Conservation (phyloP, 2,797 vertebrate genomes). For the Pogonophryne albipinna region DNA sequence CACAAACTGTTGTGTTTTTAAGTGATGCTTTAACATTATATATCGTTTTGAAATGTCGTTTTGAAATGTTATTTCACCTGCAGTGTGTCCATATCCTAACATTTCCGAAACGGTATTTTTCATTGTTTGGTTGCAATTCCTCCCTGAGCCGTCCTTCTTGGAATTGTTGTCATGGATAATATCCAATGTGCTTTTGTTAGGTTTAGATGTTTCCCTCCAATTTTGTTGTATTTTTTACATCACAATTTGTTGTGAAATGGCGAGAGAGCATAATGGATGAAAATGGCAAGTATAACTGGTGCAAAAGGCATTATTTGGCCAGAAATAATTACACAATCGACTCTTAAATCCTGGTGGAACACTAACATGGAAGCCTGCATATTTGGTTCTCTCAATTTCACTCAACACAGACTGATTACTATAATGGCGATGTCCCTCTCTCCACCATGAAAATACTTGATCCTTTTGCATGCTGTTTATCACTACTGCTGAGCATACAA, state of each 20-base stretch:
- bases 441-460: constrained; percentile 58
- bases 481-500: constrained; percentile 26
- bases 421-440: constrained; percentile 63
- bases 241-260: constrained; percentile 32
- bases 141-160: not conserved
- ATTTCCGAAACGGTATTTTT: not conserved
- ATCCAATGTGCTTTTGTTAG: not conserved
- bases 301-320: constrained; percentile 58
- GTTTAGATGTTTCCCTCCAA: not conserved
- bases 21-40: constrained; percentile 5
- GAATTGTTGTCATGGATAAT: constrained; percentile 4
- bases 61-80: not conserved
- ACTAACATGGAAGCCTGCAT: constrained; percentile 45
- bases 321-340: constrained; percentile 56
- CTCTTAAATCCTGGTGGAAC: constrained; percentile 52
- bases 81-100: not conserved
- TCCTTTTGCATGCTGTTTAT: constrained; percentile 48
- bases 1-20: not conserved
- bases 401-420: constrained; percentile 68
- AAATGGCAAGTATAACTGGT: constrained; percentile 49
- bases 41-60: not conserved
- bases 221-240: constrained; percentile 27
- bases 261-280: constrained; percentile 41
- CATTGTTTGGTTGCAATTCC: not conserved
- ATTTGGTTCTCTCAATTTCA: constrained; percentile 59